Conservation (phyloP, 2,797 vertebrate species). For the Pangasius krempfi region DNA sequence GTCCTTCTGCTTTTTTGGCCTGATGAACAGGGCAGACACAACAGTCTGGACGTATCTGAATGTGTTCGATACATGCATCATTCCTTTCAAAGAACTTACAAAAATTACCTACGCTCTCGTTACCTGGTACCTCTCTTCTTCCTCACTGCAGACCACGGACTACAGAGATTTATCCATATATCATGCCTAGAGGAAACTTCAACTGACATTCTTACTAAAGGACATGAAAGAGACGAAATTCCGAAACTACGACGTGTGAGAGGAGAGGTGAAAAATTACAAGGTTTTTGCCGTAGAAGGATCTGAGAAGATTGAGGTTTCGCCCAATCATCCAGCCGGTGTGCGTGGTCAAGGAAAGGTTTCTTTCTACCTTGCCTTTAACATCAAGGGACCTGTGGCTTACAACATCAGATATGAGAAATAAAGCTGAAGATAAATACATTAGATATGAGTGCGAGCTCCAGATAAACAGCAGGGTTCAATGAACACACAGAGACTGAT, state of each 20-base stretch:
- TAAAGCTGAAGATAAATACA: background rate
- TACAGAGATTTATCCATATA: conserved; percentile 27
- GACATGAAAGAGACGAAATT: background rate
- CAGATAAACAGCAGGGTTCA: background rate
- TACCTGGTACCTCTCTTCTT: conserved; percentile 48
- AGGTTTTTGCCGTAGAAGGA: conserved; percentile 20
- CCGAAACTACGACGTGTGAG: background rate
- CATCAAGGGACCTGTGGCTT: conserved; percentile 50
- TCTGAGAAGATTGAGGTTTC: conserved; percentile 32
- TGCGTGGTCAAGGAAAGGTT: conserved; percentile 15
- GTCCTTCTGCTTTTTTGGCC: conserved; percentile 49
- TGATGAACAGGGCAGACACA: background rate
- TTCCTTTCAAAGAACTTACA: conserved; percentile 17
- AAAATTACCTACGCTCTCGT: conserved; percentile 34
- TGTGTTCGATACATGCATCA: conserved; percentile 13
- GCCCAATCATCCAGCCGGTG: conserved; percentile 4
- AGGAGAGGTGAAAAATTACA: conserved; percentile 29
- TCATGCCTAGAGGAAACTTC: background rate
- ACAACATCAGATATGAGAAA: conserved; percentile 15
- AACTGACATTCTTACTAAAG: background rate
- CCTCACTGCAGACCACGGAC: background rate
- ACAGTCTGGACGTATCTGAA: conserved; percentile 18
- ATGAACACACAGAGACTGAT: background rate
- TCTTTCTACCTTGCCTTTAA: conserved; percentile 50
- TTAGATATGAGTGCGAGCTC: background rate